A percentile compares a stretch with the other conserved stretches of the same genome.
phyloP scores from a whole-genome alignment of 2,888 invertebrate genomes.

The Campoplex capitator region DNA sequence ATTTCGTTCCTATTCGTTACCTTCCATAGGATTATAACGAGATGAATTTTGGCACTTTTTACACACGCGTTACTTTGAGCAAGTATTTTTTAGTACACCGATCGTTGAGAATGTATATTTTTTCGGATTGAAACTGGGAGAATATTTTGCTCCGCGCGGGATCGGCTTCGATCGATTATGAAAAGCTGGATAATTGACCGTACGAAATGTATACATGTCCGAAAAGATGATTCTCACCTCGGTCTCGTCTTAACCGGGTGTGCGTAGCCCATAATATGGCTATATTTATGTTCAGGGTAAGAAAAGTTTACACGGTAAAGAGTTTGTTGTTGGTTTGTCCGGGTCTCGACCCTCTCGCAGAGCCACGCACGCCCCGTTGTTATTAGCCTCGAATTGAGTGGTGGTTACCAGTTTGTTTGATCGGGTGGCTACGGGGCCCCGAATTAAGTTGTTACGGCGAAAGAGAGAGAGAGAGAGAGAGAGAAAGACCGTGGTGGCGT shows the following conservation, averaged over 20 bases:
- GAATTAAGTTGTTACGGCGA: slow-evolving; percentile 81
- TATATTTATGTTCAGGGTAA: not conserved
- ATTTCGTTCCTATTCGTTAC: too few relatives aligned
- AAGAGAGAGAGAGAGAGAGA: slow-evolving; percentile 6
- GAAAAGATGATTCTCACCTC: slow-evolving; percentile 34
- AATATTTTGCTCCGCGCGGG: not conserved
- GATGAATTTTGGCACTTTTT: not conserved
- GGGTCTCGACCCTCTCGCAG: slow-evolving; percentile 60
- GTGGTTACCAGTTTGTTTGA: slow-evolving; percentile 81
- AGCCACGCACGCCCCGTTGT: slow-evolving; percentile 62
- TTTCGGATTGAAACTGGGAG: not conserved
- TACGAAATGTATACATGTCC: not conserved
- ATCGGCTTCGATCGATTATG: not conserved
- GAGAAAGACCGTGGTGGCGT: slow-evolving; percentile 41
- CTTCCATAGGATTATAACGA: not conserved
- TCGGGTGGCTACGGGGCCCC: slow-evolving; percentile 78
- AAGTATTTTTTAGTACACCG: too few relatives aligned
- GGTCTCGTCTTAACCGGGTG: not conserved
- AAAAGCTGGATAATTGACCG: slow-evolving; percentile 1
- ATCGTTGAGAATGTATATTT: not conserved
- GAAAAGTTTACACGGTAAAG: slow-evolving; percentile 22
- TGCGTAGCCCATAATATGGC: not conserved
- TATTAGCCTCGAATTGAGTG: slow-evolving; percentile 79
- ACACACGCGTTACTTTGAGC: not conserved
- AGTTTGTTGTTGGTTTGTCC: slow-evolving; percentile 32